A percentile compares a stretch with the other conserved stretches of the same genome.
These are phyloP conservation scores for Orius insidiosus DNA, from an alignment of 1,140 invertebrate species.

Conservation along the genomic window DNA sequence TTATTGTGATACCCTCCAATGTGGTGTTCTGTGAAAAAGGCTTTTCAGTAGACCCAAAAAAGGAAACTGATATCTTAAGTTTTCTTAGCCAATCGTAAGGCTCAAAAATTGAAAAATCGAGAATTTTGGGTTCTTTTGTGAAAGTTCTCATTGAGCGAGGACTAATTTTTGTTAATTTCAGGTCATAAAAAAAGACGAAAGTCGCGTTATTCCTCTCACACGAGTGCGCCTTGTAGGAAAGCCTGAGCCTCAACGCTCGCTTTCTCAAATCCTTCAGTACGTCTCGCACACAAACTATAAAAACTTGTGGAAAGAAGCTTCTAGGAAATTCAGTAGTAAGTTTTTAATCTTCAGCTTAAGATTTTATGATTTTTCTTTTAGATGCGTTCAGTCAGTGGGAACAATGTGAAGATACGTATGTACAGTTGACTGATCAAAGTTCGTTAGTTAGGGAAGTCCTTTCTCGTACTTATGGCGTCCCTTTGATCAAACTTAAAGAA, in stretches of 20 bases:
- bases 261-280: slow-evolving; percentile 59
- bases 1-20: too few species aligned
- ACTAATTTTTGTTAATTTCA: too few species aligned
- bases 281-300: slow-evolving; percentile 62
- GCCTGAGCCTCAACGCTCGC: slow-evolving; percentile 43
- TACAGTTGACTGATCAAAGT: slow-evolving; percentile 31
- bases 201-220: slow-evolving; percentile 52
- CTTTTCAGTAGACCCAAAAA: too few species aligned
- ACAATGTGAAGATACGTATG: slow-evolving; percentile 4
- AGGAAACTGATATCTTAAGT: too few species aligned
- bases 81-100: too few species aligned
- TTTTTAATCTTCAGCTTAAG: slow-evolving; percentile 11
- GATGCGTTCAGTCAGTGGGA: slow-evolving; percentile 8
- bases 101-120: too few species aligned
- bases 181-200: slow-evolving; percentile 43
- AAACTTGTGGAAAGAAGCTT: slow-evolving; percentile 67
- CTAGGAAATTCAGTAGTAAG: slow-evolving; percentile 53
- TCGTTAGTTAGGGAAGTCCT: slow-evolving; percentile 50
- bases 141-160: too few species aligned
- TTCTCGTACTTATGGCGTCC: slow-evolving; percentile 50
- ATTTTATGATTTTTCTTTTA: slow-evolving; percentile 4
- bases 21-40: too few species aligned
- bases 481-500: slow-evolving; percentile 37
- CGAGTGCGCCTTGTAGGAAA: slow-evolving; percentile 31
- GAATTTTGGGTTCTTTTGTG: too few species aligned